Conservation (phyloP, 2,888 invertebrate species). For the Lydus trimaculatus region DNA sequence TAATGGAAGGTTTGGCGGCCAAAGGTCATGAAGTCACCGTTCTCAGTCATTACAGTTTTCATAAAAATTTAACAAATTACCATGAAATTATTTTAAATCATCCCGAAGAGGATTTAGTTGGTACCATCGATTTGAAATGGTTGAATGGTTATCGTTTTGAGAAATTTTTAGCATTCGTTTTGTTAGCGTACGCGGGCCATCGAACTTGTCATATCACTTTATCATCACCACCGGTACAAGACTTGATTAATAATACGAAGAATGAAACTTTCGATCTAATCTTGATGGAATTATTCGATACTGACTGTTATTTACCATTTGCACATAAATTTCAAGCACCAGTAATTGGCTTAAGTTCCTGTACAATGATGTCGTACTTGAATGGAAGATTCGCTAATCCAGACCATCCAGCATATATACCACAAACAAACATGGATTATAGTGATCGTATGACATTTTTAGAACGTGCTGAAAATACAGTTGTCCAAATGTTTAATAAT, state of each 20-base stretch:
- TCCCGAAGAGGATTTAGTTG: neutral
- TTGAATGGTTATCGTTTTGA: slow-evolving; percentile 13
- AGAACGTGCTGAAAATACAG: slow-evolving; percentile 58
- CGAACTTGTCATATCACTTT: slow-evolving; percentile 31
- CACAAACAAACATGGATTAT: slow-evolving; percentile 58
- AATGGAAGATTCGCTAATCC: slow-evolving; percentile 61
- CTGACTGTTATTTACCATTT: slow-evolving; percentile 72
- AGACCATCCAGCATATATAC: slow-evolving; percentile 61
- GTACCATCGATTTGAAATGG: slow-evolving; percentile 1
- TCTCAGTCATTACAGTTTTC: slow-evolving; percentile 64
- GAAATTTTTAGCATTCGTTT: slow-evolving; percentile 11
- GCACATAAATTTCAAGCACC: slow-evolving; percentile 70
- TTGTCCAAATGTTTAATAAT: slow-evolving; percentile 33
- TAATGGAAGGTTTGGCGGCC: slow-evolving; percentile 66
- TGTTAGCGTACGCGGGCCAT: slow-evolving; percentile 14
- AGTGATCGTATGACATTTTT: slow-evolving; percentile 48
- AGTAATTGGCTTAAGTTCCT: slow-evolving; percentile 62
- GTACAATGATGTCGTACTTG: slow-evolving; percentile 60
- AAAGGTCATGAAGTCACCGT: slow-evolving; percentile 74
- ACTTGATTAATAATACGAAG: slow-evolving; percentile 52
- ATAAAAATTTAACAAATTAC: neutral
- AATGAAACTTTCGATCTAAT: slow-evolving; percentile 69
- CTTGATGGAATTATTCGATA: slow-evolving; percentile 73
- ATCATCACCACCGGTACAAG: slow-evolving; percentile 52
- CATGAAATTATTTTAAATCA: neutral